Evolutionary conservation across 1,140 invertebrate species (phyloP), one percentile per base, ranked within the genome.

Genomic region (Aphidius ervi): DNA sequence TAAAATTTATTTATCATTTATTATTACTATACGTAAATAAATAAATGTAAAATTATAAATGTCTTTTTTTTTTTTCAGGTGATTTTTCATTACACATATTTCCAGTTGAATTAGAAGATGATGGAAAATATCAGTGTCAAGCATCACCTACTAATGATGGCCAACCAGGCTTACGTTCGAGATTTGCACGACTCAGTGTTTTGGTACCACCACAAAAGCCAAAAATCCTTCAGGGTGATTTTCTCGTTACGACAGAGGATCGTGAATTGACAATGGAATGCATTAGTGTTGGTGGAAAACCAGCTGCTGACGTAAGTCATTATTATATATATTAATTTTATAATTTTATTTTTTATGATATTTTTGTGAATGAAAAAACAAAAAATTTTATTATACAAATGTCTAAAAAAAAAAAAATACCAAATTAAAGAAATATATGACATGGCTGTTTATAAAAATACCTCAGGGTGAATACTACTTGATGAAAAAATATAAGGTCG

Each of bases 101-200:
- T 70, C 91, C 93, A 1, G 90, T 95, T 31, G 88, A 89, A 70
- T 79, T 97, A 65, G 92, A 95, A 68, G 94, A 97, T 74, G 93
- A 97, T 67, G 93, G 91, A 9, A 84, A 86, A 67, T 97, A 94
- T 75, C 91, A 95, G 77, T 97, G 94, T 75, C 93, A 95, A 82
- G 93, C 94, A 16, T 72, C 85, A 56, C 86, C 87, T n/a, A 80
- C 58, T 85, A 89, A 62, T 83, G 86, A 63, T 78, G 87, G 87
- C 63, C 85, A 91, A 68, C 85, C 87, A 9, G 90, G 88, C 49
- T 88, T 94, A 58, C 85, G 91, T 65, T 95, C 92, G 46, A 83
- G 88, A 61, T 91, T 88, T 76, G 93, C 93, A 59, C 85, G 84
- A 46, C 81, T 95, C n/a, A 92, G 89, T 23, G 90, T 95, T 3